phyloP scores from a whole-genome alignment of 2,113 vertebrate genomes.

The Sardina pilchardus region DNA sequence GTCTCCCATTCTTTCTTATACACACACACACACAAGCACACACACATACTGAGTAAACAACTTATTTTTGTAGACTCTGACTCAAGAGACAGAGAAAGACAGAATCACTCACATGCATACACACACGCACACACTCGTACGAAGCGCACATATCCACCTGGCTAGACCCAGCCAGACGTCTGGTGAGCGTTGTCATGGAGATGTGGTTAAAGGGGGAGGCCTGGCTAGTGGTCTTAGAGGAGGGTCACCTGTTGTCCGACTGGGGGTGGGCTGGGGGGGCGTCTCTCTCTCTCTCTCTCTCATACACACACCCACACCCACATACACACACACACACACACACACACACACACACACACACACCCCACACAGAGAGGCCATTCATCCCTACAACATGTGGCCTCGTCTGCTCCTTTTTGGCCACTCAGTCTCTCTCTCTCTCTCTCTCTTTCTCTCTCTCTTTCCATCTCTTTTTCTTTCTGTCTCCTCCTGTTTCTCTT shows the following conservation, averaged over 20 bases:
- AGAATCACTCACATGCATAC: too few species aligned
- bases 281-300: background rate
- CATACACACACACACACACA: slow-evolving; percentile 23
- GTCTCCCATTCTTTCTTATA: background rate
- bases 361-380: slow-evolving; percentile 60
- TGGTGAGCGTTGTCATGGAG: background rate
- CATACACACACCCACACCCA: background rate
- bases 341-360: slow-evolving; percentile 21
- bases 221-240: slow-evolving; percentile 1
- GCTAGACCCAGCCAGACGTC: background rate
- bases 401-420: slow-evolving; percentile 10
- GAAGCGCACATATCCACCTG: background rate
- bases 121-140: background rate
- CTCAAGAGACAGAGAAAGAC: too few species aligned
- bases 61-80: too few species aligned
- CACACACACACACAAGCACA: background rate
- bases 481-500: background rate
- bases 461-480: background rate
- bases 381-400: slow-evolving; percentile 58
- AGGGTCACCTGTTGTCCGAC: slow-evolving; percentile 38
- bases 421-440: background rate
- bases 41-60: background rate
- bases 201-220: background rate
- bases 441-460: background rate
- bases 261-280: slow-evolving; percentile 19